Conservation (phyloP, 2,888 invertebrate species). For the Pseudeuparius sepicola region DNA sequence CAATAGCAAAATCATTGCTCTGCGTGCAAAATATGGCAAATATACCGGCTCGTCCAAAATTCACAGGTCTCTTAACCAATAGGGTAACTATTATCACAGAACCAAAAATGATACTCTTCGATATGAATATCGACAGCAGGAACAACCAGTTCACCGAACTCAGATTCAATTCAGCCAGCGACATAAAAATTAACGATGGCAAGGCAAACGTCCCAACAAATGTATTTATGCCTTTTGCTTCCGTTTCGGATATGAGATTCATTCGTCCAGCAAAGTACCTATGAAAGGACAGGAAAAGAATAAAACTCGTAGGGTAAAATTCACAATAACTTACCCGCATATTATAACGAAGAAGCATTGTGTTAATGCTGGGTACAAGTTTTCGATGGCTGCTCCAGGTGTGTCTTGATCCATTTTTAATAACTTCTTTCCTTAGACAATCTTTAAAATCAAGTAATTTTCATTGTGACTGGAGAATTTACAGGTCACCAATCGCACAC, state of each 20-base stretch:
- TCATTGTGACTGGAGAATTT: too few relatives aligned
- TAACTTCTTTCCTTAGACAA: too few relatives aligned
- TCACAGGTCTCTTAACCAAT: slow-evolving; percentile 67
- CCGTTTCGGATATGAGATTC: slow-evolving; percentile 69
- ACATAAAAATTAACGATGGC: slow-evolving; percentile 85
- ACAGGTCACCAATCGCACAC: too few relatives aligned
- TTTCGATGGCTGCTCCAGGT: slow-evolving; percentile 50
- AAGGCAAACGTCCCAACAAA: slow-evolving; percentile 91
- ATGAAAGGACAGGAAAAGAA: slow-evolving; percentile 11
- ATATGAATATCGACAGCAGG: slow-evolving; percentile 70
- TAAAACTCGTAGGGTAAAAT: slow-evolving; percentile 3
- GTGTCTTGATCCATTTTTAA: slow-evolving; percentile 1
- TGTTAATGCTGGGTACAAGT: slow-evolving; percentile 81
- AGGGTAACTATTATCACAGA: slow-evolving; percentile 67
- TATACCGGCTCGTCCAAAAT: slow-evolving; percentile 78
- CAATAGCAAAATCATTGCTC: slow-evolving; percentile 95
- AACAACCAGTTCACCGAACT: slow-evolving; percentile 85
- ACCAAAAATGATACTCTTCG: slow-evolving; percentile 79
- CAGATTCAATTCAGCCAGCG: slow-evolving; percentile 76
- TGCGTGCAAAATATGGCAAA: slow-evolving; percentile 94
- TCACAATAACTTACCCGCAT: slow-evolving; percentile 62
- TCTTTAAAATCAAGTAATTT: too few relatives aligned
- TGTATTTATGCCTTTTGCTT: slow-evolving; percentile 82
- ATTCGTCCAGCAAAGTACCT: slow-evolving; percentile 80
- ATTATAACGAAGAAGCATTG: slow-evolving; percentile 88